These are phyloP conservation scores for Ondatra zibethicus DNA, from an alignment of 2,113 vertebrate genomes.

Conservation along the genomic window DNA sequence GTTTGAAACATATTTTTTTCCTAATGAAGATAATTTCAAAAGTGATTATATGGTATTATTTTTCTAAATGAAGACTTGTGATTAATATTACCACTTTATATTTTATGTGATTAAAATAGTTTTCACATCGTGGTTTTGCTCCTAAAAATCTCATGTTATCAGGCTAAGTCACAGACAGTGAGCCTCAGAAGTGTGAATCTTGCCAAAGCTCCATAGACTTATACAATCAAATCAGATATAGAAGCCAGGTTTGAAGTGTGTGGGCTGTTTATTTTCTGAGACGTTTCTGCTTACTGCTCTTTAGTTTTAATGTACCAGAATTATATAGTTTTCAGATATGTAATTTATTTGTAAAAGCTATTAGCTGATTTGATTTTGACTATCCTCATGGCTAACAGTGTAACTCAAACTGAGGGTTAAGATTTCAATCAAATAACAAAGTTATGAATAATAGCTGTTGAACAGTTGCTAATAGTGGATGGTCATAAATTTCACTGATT, in stretches of 20 bases:
- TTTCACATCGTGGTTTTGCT: constrained; percentile 35
- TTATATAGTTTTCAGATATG: constrained; percentile 2
- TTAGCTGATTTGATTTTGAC: not conserved
- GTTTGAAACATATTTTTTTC: not conserved
- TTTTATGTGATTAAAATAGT: constrained; percentile 48
- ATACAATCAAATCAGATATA: not conserved
- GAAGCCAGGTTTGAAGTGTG: constrained; percentile 19
- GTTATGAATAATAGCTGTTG: constrained; percentile 10
- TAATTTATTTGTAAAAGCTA: constrained; percentile 28
- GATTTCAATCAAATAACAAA: constrained; percentile 29
- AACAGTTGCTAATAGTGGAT: not conserved
- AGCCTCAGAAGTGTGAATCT: not conserved
- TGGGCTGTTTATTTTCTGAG: not conserved
- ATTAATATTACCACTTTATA: not conserved
- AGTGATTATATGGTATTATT: not conserved
- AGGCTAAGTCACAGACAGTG: not conserved
- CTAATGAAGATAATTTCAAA: not conserved
- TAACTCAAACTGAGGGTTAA: constrained; percentile 8
- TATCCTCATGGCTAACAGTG: constrained; percentile 5
- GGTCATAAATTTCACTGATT: not conserved
- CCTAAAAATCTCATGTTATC: not conserved
- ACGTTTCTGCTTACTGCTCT: constrained; percentile 30
- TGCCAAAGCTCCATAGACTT: not conserved
- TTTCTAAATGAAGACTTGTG: constrained; percentile 38
- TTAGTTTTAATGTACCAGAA: not conserved